Evolutionary conservation across 35 echinoderm and acorn worm species (phyloP).

Genomic region (Lytechinus pictus): DNA sequence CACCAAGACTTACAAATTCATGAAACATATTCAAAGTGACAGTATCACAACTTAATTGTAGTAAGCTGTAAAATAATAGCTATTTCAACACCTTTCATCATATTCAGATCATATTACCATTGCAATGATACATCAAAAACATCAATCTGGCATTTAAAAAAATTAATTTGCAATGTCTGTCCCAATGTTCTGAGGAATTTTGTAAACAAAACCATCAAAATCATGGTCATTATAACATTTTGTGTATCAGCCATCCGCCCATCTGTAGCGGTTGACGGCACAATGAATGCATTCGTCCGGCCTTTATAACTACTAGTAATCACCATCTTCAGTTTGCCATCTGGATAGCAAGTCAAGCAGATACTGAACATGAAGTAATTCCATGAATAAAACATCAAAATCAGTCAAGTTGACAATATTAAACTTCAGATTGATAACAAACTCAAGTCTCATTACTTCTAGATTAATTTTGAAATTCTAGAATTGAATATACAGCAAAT

Average conservation of each 20-base stretch:
- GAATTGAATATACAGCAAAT: no score
- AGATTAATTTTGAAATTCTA: background rate
- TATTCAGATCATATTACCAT: background rate
- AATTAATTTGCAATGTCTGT: background rate
- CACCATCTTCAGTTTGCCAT: background rate
- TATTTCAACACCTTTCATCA: background rate
- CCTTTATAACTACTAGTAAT: background rate
- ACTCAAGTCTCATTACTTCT: background rate
- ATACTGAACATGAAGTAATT: background rate
- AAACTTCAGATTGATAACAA: slow-evolving; percentile 4
- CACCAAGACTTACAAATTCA: background rate
- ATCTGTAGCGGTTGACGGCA: background rate
- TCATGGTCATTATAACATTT: background rate
- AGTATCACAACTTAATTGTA: background rate
- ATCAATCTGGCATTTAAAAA: background rate
- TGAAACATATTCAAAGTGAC: background rate
- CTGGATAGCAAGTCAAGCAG: background rate
- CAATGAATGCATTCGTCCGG: background rate
- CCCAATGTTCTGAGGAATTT: background rate
- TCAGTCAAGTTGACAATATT: background rate
- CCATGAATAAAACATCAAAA: background rate
- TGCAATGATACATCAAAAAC: background rate
- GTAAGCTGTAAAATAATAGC: background rate
- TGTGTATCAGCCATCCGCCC: background rate
- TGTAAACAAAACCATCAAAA: background rate